These are phyloP conservation scores for Camelus bactrianus DNA, from an alignment of 2,113 vertebrate species.

Conservation along the genomic window DNA sequence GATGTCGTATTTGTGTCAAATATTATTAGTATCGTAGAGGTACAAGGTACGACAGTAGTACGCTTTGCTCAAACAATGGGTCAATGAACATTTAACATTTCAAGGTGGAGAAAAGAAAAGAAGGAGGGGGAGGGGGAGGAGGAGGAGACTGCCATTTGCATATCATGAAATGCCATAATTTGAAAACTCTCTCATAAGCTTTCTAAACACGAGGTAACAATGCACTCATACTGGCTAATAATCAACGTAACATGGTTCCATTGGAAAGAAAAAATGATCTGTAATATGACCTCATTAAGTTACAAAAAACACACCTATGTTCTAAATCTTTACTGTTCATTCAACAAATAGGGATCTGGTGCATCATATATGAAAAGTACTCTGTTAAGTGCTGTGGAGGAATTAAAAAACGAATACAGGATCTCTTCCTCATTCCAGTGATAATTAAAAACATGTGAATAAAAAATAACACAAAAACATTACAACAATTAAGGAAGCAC, in stretches of 20 bases:
- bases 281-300: background rate
- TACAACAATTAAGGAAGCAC: background rate
- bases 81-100: background rate
- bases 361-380: background rate
- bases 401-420: background rate
- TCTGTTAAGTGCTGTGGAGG: background rate
- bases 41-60: background rate
- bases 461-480: background rate
- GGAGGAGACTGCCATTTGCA: background rate
- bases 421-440: background rate
- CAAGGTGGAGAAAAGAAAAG: background rate
- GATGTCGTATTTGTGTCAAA: background rate
- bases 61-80: background rate
- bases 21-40: background rate
- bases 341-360: background rate
- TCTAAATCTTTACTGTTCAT: background rate
- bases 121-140: background rate
- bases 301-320: background rate
- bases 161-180: background rate
- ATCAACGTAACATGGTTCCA: background rate
- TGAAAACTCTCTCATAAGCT: background rate
- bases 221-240: background rate
- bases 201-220: background rate
- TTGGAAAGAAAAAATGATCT: background rate
- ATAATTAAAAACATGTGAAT: background rate